Evolutionary conservation across 35 echinoderm and acorn worm species (phyloP).

Genomic region (Apostichopus parvimensis): DNA sequence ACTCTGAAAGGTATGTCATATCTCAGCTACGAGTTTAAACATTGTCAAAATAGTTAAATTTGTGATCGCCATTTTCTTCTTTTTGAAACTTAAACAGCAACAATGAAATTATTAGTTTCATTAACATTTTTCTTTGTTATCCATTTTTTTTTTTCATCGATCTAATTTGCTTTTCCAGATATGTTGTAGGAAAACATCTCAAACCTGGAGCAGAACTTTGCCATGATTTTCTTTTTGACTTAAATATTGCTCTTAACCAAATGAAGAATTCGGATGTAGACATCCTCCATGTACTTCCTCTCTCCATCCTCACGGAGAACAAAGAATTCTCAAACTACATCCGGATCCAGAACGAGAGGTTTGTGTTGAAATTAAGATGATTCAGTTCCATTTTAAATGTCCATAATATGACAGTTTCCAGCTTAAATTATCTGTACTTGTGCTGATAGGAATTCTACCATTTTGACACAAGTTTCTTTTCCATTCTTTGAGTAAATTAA

Average conservation of each 20-base stretch:
- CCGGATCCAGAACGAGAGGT: slow-evolving; percentile 82
- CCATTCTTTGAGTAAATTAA: too few species aligned
- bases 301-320: slow-evolving; percentile 54
- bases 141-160: neutral
- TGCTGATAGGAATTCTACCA: too few species aligned
- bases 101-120: too few species aligned
- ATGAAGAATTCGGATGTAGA: slow-evolving; percentile 63
- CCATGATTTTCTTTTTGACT: slow-evolving; percentile 90
- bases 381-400: too few species aligned
- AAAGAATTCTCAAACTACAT: slow-evolving; percentile 79
- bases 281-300: slow-evolving; percentile 71
- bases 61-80: too few species aligned
- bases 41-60: too few species aligned
- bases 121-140: too few species aligned
- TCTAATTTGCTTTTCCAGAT: slow-evolving; percentile 43
- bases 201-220: slow-evolving; percentile 43
- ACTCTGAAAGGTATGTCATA: slow-evolving; percentile 86
- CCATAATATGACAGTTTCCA: too few species aligned
- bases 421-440: too few species aligned
- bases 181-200: slow-evolving; percentile 82
- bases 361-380: neutral
- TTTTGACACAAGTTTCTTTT: too few species aligned
- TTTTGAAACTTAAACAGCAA: too few species aligned
- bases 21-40: too few species aligned
- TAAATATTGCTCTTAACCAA: slow-evolving; percentile 70